phyloP scores from a whole-genome alignment of 2,888 invertebrate genomes.

The Amiota minor region DNA sequence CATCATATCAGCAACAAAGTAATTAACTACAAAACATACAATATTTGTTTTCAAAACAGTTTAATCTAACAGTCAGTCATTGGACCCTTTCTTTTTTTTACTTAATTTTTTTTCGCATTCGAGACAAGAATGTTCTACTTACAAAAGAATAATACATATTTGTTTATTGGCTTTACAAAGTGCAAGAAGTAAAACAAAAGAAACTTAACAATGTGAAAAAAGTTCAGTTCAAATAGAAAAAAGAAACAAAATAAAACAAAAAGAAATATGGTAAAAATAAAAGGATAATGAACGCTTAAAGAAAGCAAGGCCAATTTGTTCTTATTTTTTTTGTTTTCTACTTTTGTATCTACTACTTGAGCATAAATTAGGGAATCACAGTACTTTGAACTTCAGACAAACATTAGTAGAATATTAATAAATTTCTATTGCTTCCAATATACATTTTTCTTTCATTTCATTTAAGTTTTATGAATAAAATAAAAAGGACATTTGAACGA shows the following conservation, averaged over 20 bases:
- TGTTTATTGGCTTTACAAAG: not conserved
- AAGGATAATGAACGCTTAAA: conserved; percentile 51
- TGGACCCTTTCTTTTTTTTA: not conserved
- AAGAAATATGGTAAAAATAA: conserved; percentile 33
- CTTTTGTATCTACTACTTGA: not conserved
- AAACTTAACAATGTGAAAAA: not conserved
- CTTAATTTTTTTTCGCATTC: too few species aligned
- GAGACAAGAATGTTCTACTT: not conserved
- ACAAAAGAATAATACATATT: not conserved
- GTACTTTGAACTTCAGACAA: conserved; percentile 16
- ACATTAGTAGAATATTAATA: not conserved
- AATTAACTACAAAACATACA: too few species aligned
- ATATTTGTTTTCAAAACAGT: conserved; percentile 1
- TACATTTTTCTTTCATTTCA: not conserved
- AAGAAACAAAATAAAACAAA: conserved; percentile 15
- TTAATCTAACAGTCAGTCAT: conserved; percentile 25
- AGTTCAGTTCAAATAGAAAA: not conserved
- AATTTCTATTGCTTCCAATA: not conserved
- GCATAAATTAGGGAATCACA: not conserved
- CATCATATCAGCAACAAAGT: conserved; percentile 13
- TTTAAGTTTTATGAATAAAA: not conserved
- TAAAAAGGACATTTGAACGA: not conserved
- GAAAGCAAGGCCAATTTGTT: conserved; percentile 36
- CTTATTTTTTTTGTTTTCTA: not conserved
- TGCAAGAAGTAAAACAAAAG: conserved; percentile 12